Evolutionary conservation across 2,888 invertebrate species (phyloP).

Genomic region (Dynastes maya): DNA sequence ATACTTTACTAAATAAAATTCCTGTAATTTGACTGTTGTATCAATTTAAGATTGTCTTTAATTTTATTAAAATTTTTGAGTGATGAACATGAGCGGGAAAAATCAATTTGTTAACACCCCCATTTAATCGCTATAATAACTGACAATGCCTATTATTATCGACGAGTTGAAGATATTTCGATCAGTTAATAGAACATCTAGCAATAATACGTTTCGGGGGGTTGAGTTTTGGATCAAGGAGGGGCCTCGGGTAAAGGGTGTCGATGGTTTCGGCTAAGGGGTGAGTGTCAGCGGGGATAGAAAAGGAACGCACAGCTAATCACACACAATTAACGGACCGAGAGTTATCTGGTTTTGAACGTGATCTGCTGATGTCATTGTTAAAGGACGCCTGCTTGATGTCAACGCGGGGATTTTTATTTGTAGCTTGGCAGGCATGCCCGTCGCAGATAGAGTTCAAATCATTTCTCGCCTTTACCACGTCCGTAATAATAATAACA

Average conservation of each 20-base stretch:
- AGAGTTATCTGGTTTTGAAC: constrained; percentile 65
- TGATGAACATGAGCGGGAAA: constrained; percentile 55
- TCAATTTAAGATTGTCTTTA: no score
- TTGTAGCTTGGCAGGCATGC: constrained; percentile 54
- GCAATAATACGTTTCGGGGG: constrained; percentile 49
- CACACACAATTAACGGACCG: constrained; percentile 66
- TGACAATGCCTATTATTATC: constrained; percentile 63
- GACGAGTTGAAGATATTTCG: constrained; percentile 54
- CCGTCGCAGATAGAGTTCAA: constrained; percentile 38
- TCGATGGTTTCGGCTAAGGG: constrained; percentile 35
- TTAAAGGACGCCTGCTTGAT: constrained; percentile 56
- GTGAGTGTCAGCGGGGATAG: constrained; percentile 56
- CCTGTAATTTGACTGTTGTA: no score
- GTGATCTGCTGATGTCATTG: constrained; percentile 63
- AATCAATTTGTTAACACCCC: constrained; percentile 65
- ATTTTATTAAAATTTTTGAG: background rate
- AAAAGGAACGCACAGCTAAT: constrained; percentile 63
- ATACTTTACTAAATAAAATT: no score
- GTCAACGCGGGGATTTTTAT: constrained; percentile 60
- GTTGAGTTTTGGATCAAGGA: constrained; percentile 24
- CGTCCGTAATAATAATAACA: constrained; percentile 33
- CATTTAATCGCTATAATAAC: constrained; percentile 63
- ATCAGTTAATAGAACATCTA: constrained; percentile 61
- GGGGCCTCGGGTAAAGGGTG: constrained; percentile 19
- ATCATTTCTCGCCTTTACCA: constrained; percentile 1